Evolutionary conservation across 2,797 vertebrate species (phyloP).

Genomic region (Diplodus sargus): DNA sequence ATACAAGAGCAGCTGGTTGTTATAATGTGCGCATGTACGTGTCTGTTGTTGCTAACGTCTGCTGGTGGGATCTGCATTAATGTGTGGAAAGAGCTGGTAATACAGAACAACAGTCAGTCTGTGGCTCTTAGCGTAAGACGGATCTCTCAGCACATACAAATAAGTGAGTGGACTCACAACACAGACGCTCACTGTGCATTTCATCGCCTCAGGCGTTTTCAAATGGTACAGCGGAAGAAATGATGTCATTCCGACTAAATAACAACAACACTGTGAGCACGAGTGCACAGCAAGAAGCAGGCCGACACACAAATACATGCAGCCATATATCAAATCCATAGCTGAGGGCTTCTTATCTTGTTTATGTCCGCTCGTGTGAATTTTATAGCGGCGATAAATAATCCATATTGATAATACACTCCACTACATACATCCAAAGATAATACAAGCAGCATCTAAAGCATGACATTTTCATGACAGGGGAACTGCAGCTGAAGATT

Average conservation of each 20-base stretch:
- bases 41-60: background rate
- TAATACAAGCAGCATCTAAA: background rate
- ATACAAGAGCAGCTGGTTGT: slow-evolving; percentile 31
- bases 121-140: background rate
- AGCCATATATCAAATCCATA: background rate
- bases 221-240: slow-evolving; percentile 21
- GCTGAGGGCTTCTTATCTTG: background rate
- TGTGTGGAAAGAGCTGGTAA: background rate
- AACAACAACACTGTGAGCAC: slow-evolving; percentile 17
- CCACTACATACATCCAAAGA: background rate
- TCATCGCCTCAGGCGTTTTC: slow-evolving; percentile 12
- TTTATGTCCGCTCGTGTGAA: background rate
- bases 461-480: background rate
- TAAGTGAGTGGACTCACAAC: background rate
- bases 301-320: background rate
- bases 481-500: too few relatives aligned
- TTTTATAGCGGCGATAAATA: slow-evolving; percentile 8
- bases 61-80: background rate
- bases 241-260: slow-evolving; percentile 28
- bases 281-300: background rate
- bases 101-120: background rate
- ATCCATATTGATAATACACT: background rate
- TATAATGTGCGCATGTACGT: slow-evolving; percentile 22
- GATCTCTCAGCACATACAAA: background rate
- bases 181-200: slow-evolving; percentile 10